A percentile compares a stretch with the other conserved stretches of the same genome.
These are phyloP conservation scores for Sarotherodon lohbergeri DNA, from an alignment of 2,113 vertebrate species.

Conservation along the genomic window DNA sequence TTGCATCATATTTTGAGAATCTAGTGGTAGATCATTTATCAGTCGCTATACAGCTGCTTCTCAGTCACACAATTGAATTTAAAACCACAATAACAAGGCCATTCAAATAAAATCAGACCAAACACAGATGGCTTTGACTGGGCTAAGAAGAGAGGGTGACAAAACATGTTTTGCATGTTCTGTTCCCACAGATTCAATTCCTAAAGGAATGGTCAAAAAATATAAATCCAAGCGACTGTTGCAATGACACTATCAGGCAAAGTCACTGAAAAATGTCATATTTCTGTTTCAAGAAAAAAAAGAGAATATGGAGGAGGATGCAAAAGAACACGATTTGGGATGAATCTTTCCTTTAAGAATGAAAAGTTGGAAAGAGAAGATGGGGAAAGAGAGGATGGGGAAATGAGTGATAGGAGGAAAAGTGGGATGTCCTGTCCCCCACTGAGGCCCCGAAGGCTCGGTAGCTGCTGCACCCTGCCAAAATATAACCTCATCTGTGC, in stretches of 20 bases:
- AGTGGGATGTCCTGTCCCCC: conserved; percentile 48
- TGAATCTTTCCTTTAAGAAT: neutral
- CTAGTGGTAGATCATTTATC: neutral
- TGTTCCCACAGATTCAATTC: neutral
- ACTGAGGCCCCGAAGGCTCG: conserved; percentile 51
- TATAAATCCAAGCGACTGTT: neutral
- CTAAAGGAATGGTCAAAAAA: neutral
- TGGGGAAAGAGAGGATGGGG: neutral
- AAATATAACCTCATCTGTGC: conserved; percentile 66
- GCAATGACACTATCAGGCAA: neutral
- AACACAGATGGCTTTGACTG: neutral
- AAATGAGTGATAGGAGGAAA: conserved; percentile 58
- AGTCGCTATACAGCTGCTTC: neutral
- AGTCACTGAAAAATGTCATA: neutral
- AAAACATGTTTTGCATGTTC: neutral
- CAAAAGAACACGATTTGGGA: neutral
- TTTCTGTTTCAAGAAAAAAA: neutral
- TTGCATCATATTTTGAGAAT: neutral
- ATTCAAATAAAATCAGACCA: neutral
- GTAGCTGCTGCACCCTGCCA: conserved; percentile 63
- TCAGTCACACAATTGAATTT: neutral
- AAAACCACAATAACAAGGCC: neutral
- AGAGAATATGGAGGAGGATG: neutral
- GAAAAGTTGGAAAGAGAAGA: conserved; percentile 22
- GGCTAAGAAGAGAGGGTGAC: neutral